Evolutionary conservation across 2,113 vertebrate species (phyloP).

Genomic region (Danionella cerebrum): DNA sequence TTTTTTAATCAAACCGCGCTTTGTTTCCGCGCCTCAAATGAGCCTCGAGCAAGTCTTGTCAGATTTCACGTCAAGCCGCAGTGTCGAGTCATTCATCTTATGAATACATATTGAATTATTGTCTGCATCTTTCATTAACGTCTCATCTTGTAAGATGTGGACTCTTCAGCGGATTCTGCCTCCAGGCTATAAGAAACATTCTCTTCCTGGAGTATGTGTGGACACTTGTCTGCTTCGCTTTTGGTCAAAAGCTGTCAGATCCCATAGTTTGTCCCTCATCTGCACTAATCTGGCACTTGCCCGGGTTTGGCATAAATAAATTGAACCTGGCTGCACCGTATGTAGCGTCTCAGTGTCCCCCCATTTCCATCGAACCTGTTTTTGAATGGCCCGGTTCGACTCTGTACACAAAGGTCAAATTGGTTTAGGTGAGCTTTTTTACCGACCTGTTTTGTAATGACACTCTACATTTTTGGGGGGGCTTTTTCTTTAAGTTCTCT

Average conservation of each 20-base stretch:
- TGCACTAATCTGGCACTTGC: no score
- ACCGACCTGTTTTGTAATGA: no score
- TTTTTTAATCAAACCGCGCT: conserved; percentile 17
- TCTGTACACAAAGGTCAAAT: no score
- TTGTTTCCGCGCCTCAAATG: conserved; percentile 18
- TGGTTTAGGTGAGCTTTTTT: no score
- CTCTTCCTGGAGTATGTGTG: conserved; percentile 7
- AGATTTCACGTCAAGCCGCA: conserved; percentile 16
- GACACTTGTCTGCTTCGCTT: not conserved
- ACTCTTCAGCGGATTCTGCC: not conserved
- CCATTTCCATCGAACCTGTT: no score
- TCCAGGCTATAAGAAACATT: conserved; percentile 11
- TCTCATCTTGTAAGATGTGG: conserved; percentile 1
- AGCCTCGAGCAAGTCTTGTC: conserved; percentile 18
- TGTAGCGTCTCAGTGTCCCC: no score
- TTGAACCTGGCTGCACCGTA: no score
- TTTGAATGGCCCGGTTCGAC: no score
- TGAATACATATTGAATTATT: not conserved
- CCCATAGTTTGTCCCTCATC: no score
- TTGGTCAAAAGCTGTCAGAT: not conserved
- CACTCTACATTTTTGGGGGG: no score
- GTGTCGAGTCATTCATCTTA: not conserved
- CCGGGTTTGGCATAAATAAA: no score
- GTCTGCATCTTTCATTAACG: conserved; percentile 16
- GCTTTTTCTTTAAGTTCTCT: no score